Conservation (phyloP, 1,140 invertebrate genomes). For the Lordiphosa collinella region DNA sequence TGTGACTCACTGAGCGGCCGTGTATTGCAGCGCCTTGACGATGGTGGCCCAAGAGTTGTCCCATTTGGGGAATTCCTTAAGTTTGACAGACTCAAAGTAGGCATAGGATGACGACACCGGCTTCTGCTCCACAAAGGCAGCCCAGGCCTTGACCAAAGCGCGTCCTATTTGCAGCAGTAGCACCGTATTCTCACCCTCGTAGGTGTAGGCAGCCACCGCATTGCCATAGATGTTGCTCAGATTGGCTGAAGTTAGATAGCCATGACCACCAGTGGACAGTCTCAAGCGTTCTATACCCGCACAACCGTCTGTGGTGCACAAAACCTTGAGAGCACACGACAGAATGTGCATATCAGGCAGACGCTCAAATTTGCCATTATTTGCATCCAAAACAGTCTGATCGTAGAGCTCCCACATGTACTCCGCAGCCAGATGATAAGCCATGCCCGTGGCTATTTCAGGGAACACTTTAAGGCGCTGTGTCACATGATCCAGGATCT, state of each 20-base stretch:
- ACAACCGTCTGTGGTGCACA: conserved; percentile 88
- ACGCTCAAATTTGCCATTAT: conserved; percentile 87
- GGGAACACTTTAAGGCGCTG: conserved; percentile 96
- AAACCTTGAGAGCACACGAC: conserved; percentile 94
- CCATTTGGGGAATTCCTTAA: conserved; percentile 81
- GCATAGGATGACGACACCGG: conserved; percentile 83
- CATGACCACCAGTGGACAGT: conserved; percentile 95
- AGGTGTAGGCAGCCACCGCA: conserved; percentile 93
- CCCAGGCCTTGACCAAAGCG: conserved; percentile 88
- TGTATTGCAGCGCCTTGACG: conserved; percentile 83
- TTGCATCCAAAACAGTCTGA: conserved; percentile 87
- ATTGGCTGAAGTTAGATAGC: conserved; percentile 92
- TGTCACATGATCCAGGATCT: conserved; percentile 95
- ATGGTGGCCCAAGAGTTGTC: conserved; percentile 84
- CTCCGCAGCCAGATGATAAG: conserved; percentile 86
- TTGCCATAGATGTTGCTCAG: conserved; percentile 90
- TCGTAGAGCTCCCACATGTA: conserved; percentile 92
- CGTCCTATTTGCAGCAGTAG: conserved; percentile 93
- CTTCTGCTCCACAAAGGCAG: conserved; percentile 81
- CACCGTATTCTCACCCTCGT: conserved; percentile 98
- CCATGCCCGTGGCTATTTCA: conserved; percentile 88
- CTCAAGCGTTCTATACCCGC: conserved; percentile 88
- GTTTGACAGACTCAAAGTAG: conserved; percentile 82
- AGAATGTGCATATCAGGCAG: conserved; percentile 93
- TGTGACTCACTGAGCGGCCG: conserved; percentile 85